Evolutionary conservation across 2,797 vertebrate genomes (phyloP).

Genomic region (Mormyrus proboscirostris): DNA sequence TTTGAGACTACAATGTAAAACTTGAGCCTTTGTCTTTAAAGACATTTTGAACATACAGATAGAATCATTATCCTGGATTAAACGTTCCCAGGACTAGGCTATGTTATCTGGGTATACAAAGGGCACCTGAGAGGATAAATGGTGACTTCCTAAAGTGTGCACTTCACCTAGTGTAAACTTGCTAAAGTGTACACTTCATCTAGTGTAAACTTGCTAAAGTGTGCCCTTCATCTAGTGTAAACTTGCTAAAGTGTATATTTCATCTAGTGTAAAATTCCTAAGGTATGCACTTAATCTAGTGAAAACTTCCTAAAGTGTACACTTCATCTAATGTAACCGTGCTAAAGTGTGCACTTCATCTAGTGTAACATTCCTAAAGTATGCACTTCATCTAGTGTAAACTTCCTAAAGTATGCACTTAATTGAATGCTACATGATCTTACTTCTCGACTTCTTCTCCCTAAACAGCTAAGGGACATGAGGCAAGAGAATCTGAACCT

Average conservation of each 20-base stretch:
- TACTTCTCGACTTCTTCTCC: not conserved
- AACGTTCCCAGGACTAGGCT: not conserved
- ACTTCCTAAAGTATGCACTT: not conserved
- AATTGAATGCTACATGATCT: not conserved
- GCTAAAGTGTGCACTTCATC: not conserved
- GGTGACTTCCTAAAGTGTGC: not conserved
- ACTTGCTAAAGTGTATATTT: not conserved
- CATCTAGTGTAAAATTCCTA: not conserved
- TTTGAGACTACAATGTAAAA: not conserved
- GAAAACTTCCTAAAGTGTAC: no score
- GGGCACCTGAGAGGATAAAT: not conserved
- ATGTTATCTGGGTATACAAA: not conserved
- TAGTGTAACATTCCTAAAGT: not conserved
- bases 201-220: not conserved
- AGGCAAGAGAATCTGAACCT: conserved; percentile 67
- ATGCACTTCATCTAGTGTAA: no score
- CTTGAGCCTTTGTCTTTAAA: not conserved
- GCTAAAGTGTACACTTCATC: not conserved
- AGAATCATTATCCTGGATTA: not conserved
- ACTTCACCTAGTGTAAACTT: not conserved
- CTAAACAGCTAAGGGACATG: conserved; percentile 57
- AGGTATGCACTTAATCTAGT: not conserved
- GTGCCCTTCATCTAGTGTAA: not conserved
- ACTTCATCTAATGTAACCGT: not conserved
- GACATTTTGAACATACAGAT: not conserved